phyloP scores from a whole-genome alignment of 1,140 invertebrate species.

The Diprion similis region DNA sequence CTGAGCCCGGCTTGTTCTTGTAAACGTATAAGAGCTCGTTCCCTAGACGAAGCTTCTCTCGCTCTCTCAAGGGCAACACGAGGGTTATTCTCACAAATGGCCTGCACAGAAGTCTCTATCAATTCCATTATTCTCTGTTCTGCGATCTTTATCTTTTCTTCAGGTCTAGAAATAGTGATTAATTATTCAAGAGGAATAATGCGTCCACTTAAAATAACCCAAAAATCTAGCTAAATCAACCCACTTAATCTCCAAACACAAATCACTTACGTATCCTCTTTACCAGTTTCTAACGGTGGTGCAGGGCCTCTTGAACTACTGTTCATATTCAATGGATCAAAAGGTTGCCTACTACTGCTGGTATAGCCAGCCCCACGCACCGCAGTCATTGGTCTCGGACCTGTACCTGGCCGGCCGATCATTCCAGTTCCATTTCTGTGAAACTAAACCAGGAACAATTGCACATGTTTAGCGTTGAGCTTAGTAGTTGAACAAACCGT shows the following conservation, averaged over 20 bases:
- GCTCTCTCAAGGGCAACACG: slow-evolving; percentile 87
- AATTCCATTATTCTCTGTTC: slow-evolving; percentile 84
- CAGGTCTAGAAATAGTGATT: slow-evolving; percentile 67
- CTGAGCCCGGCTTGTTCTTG: slow-evolving; percentile 89
- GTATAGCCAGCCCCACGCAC: slow-evolving; percentile 95
- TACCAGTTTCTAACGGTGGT: slow-evolving; percentile 70
- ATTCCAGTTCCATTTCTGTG: slow-evolving; percentile 44
- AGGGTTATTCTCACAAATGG: slow-evolving; percentile 63
- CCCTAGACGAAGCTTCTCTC: slow-evolving; percentile 94
- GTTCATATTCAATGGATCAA: slow-evolving; percentile 82
- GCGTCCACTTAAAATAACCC: too few species aligned
- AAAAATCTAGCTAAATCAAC: slow-evolving; percentile 2
- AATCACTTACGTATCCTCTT: slow-evolving; percentile 74
- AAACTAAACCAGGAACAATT: slow-evolving; percentile 37
- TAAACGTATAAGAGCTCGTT: slow-evolving; percentile 85
- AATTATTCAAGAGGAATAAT: slow-evolving; percentile 16
- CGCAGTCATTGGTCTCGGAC: slow-evolving; percentile 88
- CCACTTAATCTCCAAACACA: slow-evolving; percentile 1
- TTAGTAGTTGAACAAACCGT: too few species aligned
- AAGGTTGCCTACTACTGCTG: slow-evolving; percentile 71
- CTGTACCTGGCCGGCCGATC: slow-evolving; percentile 43
- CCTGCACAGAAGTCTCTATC: slow-evolving; percentile 66
- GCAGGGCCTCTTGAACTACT: slow-evolving; percentile 56
- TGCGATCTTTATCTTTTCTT: slow-evolving; percentile 83
- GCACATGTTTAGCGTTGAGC: too few species aligned